Evolutionary conservation across 2,113 vertebrate genomes (phyloP).

Genomic region (Syrrhaptes paradoxus): DNA sequence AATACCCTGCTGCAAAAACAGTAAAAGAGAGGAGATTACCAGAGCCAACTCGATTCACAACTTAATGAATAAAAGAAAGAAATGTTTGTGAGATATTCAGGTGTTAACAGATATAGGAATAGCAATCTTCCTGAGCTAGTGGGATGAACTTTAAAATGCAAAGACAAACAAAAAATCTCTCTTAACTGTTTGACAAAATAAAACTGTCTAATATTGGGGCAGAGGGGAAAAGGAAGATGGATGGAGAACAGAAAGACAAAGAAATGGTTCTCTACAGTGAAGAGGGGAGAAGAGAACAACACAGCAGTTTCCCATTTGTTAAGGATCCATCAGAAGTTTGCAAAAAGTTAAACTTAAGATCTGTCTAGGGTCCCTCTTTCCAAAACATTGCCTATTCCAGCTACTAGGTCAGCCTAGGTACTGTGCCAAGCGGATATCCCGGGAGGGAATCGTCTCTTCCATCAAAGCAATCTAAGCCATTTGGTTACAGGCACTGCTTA

Average conservation of each 20-base stretch:
- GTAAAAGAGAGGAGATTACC: background rate
- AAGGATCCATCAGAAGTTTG: background rate
- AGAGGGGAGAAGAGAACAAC: background rate
- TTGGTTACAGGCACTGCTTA: constrained; percentile 33
- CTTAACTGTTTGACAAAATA: background rate
- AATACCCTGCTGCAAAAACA: background rate
- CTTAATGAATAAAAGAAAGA: background rate
- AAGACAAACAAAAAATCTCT: background rate
- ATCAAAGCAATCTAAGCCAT: constrained; percentile 52
- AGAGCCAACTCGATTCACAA: background rate
- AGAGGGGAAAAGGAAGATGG: background rate
- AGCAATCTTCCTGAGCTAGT: background rate
- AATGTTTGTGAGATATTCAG: background rate
- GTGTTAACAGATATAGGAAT: background rate
- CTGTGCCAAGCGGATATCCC: background rate
- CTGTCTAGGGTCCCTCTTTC: background rate
- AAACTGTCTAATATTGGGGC: background rate
- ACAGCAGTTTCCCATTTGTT: background rate
- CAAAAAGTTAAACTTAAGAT: background rate
- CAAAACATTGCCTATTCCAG: background rate
- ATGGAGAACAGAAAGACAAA: background rate
- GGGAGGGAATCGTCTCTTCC: background rate
- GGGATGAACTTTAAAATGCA: background rate
- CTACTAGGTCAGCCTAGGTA: background rate
- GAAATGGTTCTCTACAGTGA: background rate